A percentile compares a stretch with the other conserved stretches of the same genome.
Evolutionary conservation across 1,140 invertebrate genomes (phyloP).

Genomic region (Bombus sibiricus): DNA sequence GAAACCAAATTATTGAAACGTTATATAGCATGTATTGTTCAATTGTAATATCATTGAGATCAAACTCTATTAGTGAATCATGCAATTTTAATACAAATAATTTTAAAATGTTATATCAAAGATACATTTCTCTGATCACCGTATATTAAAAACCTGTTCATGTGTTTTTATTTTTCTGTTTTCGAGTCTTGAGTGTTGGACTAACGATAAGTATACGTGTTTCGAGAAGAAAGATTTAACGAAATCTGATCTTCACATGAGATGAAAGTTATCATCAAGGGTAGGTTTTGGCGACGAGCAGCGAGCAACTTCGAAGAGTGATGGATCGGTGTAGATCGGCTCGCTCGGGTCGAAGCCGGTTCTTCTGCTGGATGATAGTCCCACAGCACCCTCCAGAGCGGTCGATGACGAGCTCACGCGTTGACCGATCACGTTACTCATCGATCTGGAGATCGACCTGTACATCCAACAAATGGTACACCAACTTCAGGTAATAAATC

Average conservation of each 20-base stretch:
- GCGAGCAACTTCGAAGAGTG: constrained; percentile 90
- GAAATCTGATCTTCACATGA: constrained; percentile 66
- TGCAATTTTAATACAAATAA: not conserved
- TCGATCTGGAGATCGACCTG: constrained; percentile 76
- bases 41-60: constrained; percentile 8
- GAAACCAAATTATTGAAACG: not conserved
- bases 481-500: not conserved
- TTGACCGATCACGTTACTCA: constrained; percentile 75
- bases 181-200: not conserved
- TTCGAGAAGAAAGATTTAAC: constrained; percentile 2
- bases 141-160: not conserved
- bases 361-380: constrained; percentile 71
- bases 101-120: not conserved
- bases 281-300: constrained; percentile 84
- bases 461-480: not conserved
- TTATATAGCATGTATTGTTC: not conserved
- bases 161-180: not conserved
- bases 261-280: constrained; percentile 75
- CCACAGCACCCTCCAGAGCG: constrained; percentile 74
- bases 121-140: not conserved
- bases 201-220: not conserved
- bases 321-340: constrained; percentile 96
- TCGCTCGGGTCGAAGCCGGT: constrained; percentile 90
- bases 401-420: constrained; percentile 65
- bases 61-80: not conserved